Evolutionary conservation across 2,888 invertebrate species (phyloP).

Genomic region (Synanthedon tipuliformis): DNA sequence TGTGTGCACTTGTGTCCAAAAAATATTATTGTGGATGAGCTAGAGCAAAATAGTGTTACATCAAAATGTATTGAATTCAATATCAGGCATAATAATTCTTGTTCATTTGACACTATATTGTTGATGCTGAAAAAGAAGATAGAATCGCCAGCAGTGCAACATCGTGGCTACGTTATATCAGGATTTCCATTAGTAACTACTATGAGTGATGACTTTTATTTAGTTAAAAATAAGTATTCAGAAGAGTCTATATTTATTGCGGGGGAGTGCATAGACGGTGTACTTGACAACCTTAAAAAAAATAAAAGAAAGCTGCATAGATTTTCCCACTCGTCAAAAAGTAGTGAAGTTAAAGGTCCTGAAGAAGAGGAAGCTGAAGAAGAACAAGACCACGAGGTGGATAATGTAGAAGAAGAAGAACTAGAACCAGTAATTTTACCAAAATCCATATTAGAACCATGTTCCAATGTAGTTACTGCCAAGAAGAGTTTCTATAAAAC

Average conservation of each 20-base stretch:
- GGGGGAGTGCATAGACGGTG: conserved; percentile 30
- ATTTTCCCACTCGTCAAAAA: conserved; percentile 18
- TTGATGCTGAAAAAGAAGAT: conserved; percentile 64
- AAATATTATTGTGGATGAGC: conserved; percentile 67
- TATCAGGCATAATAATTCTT: conserved; percentile 60
- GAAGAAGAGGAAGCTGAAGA: conserved; percentile 25
- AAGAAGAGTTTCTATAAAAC: conserved; percentile 25
- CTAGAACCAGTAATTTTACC: conserved; percentile 34
- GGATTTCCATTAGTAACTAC: conserved; percentile 74
- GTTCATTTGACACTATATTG: conserved; percentile 61
- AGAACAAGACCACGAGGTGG: conserved; percentile 21
- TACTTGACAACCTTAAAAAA: conserved; percentile 35
- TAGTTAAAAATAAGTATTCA: conserved; percentile 23
- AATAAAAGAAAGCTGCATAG: conserved; percentile 26
- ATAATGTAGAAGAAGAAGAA: conserved; percentile 22
- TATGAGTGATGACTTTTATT: conserved; percentile 19
- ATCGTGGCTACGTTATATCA: conserved; percentile 75
- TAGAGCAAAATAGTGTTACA: conserved; percentile 61
- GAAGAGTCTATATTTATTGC: conserved; percentile 36
- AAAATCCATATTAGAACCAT: conserved; percentile 39
- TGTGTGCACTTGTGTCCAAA: conserved; percentile 71
- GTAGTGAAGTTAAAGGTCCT: conserved; percentile 21
- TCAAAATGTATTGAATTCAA: conserved; percentile 72
- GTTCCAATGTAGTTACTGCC: conserved; percentile 24
- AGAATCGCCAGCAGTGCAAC: conserved; percentile 55